A percentile compares a stretch with the other conserved stretches of the same genome.
Conservation (phyloP, 2,888 invertebrate species). For the Drosophila anomelani region DNA sequence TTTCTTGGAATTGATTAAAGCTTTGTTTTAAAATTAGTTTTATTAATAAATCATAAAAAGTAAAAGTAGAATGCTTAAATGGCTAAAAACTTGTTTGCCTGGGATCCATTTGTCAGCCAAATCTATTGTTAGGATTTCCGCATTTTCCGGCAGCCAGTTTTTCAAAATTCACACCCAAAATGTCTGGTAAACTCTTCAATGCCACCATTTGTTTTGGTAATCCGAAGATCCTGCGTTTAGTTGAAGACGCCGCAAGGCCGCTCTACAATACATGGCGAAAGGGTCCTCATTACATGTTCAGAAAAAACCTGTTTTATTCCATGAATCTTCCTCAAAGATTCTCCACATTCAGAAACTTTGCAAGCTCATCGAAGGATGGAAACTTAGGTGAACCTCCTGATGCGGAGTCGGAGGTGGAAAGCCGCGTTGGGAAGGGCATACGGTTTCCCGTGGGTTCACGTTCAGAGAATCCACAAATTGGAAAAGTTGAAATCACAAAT, state of each 20-base stretch:
- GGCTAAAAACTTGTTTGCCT: not conserved
- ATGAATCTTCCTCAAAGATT: not conserved
- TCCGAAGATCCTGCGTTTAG: not conserved
- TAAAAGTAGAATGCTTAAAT: not conserved
- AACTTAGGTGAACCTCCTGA: constrained; percentile 2
- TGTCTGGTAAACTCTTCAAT: constrained; percentile 15
- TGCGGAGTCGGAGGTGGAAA: not conserved
- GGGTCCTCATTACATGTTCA: not conserved
- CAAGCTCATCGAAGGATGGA: not conserved
- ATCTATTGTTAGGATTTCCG: not conserved
- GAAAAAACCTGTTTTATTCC: not conserved
- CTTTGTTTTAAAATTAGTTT: not conserved
- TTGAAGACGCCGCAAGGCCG: not conserved
- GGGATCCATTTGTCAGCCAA: not conserved
- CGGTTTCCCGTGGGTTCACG: constrained; percentile 15
- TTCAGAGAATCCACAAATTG: not conserved
- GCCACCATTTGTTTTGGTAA: not conserved
- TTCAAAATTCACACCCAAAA: constrained; percentile 13
- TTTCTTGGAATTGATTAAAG: not conserved
- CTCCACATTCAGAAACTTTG: not conserved
- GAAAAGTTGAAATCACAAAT: not conserved
- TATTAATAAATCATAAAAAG: not conserved
- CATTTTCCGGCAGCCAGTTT: not conserved
- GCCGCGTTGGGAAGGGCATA: constrained; percentile 9
- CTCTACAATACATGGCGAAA: not conserved